Evolutionary conservation across 2,888 invertebrate species (phyloP), one percentile per base, ranked within the genome.

Genomic region (Gerosis bhagava): DNA sequence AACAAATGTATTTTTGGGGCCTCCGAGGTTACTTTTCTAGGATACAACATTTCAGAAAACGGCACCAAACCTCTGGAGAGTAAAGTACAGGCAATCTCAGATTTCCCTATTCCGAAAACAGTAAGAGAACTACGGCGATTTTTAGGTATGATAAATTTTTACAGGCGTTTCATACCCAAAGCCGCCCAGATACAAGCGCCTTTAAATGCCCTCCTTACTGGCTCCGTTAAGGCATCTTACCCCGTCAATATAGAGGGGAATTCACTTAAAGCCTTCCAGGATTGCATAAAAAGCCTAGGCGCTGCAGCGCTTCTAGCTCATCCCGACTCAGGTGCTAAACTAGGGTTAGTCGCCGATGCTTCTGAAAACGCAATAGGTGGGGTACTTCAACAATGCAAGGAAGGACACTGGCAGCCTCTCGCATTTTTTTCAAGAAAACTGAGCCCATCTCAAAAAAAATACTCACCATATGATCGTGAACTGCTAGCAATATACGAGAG

Each of bases 391-490:
- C 74, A 76, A 24, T 43, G 1, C 36, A 54, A 3, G 32, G n/a
- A 57, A 3, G 39, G 53, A 7, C 10, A 42, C 0, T 66, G 68
- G 63, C 53, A 75, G 51, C 76, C 77, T 0, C 42, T 78, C 2
- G 68, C 67, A 1, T 80, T 77, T 40, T 77, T 69, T 44, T 75
- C 73, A 1, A 56, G 54, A 28, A 74, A 71, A 26, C 51, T 79
- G 0, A 61, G 47, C 12, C 43, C 59, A 3, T 45, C 70, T 0
- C 66, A 82, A 48, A 32, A 24, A n/a, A 73, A 70, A 15, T 64
- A 65, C 66, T 57, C 63, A 15, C 58, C 71, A 1, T 80, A 77
- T 49, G 76, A 83, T 42, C 44, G 60, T 0, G 74, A 79, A 53
- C 60, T 83, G 0, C 53, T 74, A 2, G 77, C 74, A 0, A 67